Evolutionary conservation across 2,113 vertebrate genomes (phyloP), one percentile per base, ranked within the genome.

Genomic region (Pagrus major): DNA sequence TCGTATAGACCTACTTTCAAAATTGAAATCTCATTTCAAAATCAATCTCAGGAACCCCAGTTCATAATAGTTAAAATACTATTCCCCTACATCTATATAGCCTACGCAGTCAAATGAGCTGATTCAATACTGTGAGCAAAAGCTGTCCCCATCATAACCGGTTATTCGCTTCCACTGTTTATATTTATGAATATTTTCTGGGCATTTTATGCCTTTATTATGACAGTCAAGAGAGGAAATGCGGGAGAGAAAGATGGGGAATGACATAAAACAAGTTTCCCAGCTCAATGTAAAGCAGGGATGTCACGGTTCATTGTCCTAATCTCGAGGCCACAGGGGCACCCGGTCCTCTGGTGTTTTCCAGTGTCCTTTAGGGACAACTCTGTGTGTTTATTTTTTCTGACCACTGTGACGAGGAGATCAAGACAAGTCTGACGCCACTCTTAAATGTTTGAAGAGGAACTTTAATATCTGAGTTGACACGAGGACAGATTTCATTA

Each of bases 401-500:
- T 58, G 7, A 65, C 16, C 29, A 23, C 33, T 9, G 27, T 56
- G 52, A 60, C 10, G 5, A 47, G 23, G 25, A 58, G 35, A 74
- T 49, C 44, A 37, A 33, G 15, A 51, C 46, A 23, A 29, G 14
- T n/a, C 21, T 33, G 55, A 56, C 6, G 71, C 71, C 60, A n/a
- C 41, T 52, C 65, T 51, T 20, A 33, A 66, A 61, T 37, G 54
- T 69, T 80, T 65, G 46, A 25, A 70, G 52, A 66, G 66, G 60
- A 35, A 59, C 33, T 41, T 79, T 37, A 72, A 71, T 69, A 69
- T 78, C 31, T 5, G 39, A 25, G 15, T 31, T 37, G 67, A 87
- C n/a, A 56, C 9, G 15, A 67, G 59, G 56, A 78, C 51, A 73
- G 67, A 84, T 72, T 80, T 77, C 31, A 68, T 51, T 52, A 73